phyloP scores from a whole-genome alignment of 1,140 invertebrate genomes.

The Mactra quadrangularis region DNA sequence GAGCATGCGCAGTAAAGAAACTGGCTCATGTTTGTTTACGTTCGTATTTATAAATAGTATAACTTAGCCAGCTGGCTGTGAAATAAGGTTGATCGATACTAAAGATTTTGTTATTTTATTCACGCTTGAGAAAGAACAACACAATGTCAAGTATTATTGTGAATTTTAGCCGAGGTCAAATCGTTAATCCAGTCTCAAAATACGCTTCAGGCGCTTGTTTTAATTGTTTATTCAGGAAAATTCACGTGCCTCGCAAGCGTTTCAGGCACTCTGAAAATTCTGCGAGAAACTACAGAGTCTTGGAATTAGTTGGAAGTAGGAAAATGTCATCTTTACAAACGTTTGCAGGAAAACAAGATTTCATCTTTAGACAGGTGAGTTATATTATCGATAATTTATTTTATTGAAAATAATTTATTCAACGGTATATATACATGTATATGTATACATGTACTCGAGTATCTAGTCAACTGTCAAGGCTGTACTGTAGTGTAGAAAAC shows the following conservation, averaged over 20 bases:
- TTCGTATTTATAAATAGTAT: too few species aligned
- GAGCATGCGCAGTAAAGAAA: too few species aligned
- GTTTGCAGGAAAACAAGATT: slow-evolving; percentile 63
- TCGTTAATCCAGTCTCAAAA: background rate
- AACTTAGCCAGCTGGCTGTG: too few species aligned
- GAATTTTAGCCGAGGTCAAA: background rate
- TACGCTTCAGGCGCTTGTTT: background rate
- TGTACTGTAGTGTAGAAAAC: background rate
- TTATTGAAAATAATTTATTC: background rate
- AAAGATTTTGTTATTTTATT: too few species aligned
- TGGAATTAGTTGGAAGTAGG: slow-evolving; percentile 3
- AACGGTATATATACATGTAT: background rate
- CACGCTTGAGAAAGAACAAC: too few species aligned
- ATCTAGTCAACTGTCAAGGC: background rate
- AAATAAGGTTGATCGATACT: too few species aligned
- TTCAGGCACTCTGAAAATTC: background rate
- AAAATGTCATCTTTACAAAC: slow-evolving; percentile 61
- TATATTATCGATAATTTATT: background rate
- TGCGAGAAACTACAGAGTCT: background rate
- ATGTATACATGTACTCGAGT: too few species aligned
- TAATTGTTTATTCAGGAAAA: slow-evolving; percentile 29
- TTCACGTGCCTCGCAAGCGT: slow-evolving; percentile 18
- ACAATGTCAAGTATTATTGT: slow-evolving; percentile 5
- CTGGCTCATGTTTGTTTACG: too few species aligned
- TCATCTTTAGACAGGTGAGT: slow-evolving; percentile 65